Evolutionary conservation across 2,113 vertebrate genomes (phyloP), one percentile per base, ranked within the genome.

Genomic region (Symphodus melops): DNA sequence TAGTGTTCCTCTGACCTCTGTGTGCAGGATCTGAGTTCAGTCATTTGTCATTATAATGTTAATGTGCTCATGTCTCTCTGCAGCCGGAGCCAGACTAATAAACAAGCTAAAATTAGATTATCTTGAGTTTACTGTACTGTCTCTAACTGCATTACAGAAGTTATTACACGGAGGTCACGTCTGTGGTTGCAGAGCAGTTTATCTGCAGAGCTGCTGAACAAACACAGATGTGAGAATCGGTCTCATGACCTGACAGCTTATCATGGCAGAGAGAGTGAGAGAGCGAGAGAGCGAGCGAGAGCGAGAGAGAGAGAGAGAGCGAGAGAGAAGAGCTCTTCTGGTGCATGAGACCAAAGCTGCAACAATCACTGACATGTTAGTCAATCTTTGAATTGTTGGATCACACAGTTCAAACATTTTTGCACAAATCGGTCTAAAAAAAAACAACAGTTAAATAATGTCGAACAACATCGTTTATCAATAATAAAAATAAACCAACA

Each of bases 161-260:
- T 63, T n/a, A 21, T 60, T 46, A 9, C 1, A 5, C 14, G 3
- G 28, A 52, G 71, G 66, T 75, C 61, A 52, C 0, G 14, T 2
- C 44, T 0, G n/a, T 48, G 46, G 5, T 19, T 19, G 16, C 46
- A 48, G 16, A 48, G 12, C 0, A 16, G 25, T 65, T 79, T 66
- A 68, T 83, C 67, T 52, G 36, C 8, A 8, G 28, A 12, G 64
- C 20, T 16, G 14, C 51, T 67, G 44, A 51, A 41, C 58, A 82
- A 72, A 75, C 83, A 70, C n/a, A 37, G 19, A 72, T 28, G n/a
- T 13, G 33, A 71, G 23, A 23, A 9, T 14, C 14, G 36, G 36
- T 73, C 77, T 49, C 55, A 44, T 77, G 66, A 81, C 68, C n/a
- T 1, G 37, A 42, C 48, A 2, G 44, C 62, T 83, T 66, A 57